A percentile compares a stretch with the other conserved stretches of the same genome.
Evolutionary conservation across 2,113 vertebrate genomes (phyloP).

Genomic region (Montifringilla adamsi): DNA sequence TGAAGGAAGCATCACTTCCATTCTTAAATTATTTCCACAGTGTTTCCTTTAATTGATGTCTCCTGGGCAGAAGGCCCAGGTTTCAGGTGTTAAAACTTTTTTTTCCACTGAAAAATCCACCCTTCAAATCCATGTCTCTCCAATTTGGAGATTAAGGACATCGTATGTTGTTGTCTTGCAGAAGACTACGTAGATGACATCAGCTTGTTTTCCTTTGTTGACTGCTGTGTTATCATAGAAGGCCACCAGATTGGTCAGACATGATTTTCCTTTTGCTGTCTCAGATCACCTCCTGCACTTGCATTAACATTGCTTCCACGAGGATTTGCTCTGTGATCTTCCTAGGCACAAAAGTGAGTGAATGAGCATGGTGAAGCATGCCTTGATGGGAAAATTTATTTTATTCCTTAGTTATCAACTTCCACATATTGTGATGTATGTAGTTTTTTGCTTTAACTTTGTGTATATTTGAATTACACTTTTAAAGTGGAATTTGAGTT

Average conservation of each 20-base stretch:
- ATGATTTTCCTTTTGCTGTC: neutral
- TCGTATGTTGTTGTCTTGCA: neutral
- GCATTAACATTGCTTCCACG: neutral
- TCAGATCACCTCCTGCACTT: neutral
- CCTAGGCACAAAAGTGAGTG: neutral
- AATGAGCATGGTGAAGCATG: fast-evolving
- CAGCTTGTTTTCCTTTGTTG: neutral
- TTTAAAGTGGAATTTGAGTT: neutral
- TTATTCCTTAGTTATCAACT: neutral
- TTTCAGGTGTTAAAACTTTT: neutral
- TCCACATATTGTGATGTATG: neutral
- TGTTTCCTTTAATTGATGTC: neutral
- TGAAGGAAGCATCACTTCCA: neutral
- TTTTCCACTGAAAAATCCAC: neutral
- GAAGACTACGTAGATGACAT: neutral
- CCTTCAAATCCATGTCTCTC: neutral
- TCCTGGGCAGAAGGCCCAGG: neutral
- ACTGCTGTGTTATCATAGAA: neutral
- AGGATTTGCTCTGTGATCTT: neutral
- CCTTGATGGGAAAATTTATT: neutral
- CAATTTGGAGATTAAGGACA: neutral
- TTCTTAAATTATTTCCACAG: neutral
- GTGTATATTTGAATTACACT: neutral
- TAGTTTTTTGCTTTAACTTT: neutral
- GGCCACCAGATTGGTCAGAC: neutral